phyloP scores from a whole-genome alignment of 2,888 invertebrate genomes.

The Matsumyia berberina region DNA sequence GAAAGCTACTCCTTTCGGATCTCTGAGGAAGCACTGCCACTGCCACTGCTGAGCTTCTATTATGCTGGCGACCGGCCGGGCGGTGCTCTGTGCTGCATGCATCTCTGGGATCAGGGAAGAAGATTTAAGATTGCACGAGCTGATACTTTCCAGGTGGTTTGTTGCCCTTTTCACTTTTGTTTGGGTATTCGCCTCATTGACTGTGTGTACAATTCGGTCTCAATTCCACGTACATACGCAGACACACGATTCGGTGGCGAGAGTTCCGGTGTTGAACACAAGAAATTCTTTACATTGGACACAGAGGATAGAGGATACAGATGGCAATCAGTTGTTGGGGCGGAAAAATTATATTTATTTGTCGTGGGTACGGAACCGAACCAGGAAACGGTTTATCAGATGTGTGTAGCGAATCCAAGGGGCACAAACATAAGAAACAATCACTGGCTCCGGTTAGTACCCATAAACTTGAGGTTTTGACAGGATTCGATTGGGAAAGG shows the following conservation, averaged over 20 bases:
- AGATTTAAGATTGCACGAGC: conserved; percentile 49
- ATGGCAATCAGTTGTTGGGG: not conserved
- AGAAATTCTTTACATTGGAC: not conserved
- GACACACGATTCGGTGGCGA: not conserved
- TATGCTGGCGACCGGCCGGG: conserved; percentile 1
- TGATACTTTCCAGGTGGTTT: conserved; percentile 61
- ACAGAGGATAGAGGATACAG: not conserved
- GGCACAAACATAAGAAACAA: not conserved
- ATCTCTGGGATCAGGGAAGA: not conserved
- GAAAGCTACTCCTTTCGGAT: conserved; percentile 24
- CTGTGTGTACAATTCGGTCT: not conserved
- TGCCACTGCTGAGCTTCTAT: conserved; percentile 10
- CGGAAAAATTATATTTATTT: conserved; percentile 4
- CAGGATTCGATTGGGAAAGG: too few species aligned
- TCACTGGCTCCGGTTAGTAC: not conserved
- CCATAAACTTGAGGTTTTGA: too few species aligned
- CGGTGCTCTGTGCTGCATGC: not conserved
- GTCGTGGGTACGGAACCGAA: not conserved
- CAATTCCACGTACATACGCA: conserved; percentile 5
- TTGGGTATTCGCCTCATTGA: conserved; percentile 32
- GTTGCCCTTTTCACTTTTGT: conserved; percentile 37
- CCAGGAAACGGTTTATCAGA: not conserved
- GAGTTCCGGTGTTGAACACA: conserved; percentile 36
- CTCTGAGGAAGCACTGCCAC: too few species aligned
- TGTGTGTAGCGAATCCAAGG: not conserved